Percentiles rank a stretch among this genome's conserved stretches.
phyloP scores from a whole-genome alignment of 2,888 invertebrate genomes.

The Pheosia gnoma region DNA sequence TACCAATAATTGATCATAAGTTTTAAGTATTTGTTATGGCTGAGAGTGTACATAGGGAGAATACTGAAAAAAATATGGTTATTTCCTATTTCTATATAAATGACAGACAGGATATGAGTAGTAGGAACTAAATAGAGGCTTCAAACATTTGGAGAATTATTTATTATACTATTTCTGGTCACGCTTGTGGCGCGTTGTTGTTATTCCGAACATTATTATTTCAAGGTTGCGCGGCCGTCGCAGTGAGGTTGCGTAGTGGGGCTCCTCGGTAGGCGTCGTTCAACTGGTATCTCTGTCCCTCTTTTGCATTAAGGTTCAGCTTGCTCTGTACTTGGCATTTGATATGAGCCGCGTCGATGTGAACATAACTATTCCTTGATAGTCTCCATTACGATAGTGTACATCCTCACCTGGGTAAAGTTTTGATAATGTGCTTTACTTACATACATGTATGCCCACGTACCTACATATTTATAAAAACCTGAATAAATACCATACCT shows the following conservation, averaged over 20 bases:
- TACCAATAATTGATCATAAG: too few relatives aligned
- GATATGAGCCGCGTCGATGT: constrained; percentile 69
- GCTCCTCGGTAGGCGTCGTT: constrained; percentile 82
- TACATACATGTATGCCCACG: constrained; percentile 30
- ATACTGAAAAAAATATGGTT: neutral
- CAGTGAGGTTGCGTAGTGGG: constrained; percentile 83
- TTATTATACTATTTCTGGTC: constrained; percentile 81
- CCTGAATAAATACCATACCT: constrained; percentile 41
- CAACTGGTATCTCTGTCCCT: constrained; percentile 78
- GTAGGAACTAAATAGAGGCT: constrained; percentile 62
- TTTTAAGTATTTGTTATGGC: too few relatives aligned
- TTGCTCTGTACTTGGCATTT: constrained; percentile 77
- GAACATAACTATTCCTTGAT: constrained; percentile 70
- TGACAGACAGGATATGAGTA: constrained; percentile 58
- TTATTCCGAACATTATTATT: constrained; percentile 84
- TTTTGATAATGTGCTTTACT: constrained; percentile 48
- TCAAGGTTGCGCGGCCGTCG: constrained; percentile 83
- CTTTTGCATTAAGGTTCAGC: constrained; percentile 75
- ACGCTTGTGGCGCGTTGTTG: constrained; percentile 83
- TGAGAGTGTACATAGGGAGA: neutral
- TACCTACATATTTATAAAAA: constrained; percentile 30
- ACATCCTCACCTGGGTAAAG: constrained; percentile 53
- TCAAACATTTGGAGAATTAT: constrained; percentile 73
- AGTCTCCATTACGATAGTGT: constrained; percentile 58
- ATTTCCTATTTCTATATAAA: constrained; percentile 37